Percentiles rank a stretch among this genome's conserved stretches.
phyloP scores from a whole-genome alignment of 2,888 invertebrate genomes.

The Anoplius nigerrimus region DNA sequence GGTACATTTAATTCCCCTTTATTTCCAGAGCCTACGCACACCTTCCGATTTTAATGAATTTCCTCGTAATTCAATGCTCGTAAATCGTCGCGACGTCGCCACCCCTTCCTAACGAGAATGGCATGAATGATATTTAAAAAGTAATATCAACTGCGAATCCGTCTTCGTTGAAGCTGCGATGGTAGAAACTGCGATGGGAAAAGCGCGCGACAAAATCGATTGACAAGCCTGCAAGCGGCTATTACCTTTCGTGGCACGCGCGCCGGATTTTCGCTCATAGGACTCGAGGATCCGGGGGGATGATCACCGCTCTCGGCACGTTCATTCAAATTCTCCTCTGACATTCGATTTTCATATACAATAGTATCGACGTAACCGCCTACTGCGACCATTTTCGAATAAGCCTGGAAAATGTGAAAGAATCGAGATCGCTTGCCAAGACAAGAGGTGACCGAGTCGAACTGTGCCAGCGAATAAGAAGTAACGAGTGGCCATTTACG shows the following conservation, averaged over 20 bases:
- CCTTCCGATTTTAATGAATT: constrained; percentile 60
- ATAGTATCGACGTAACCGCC: constrained; percentile 2
- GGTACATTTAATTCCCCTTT: neutral
- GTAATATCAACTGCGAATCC: constrained; percentile 36
- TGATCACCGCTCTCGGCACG: too few species aligned
- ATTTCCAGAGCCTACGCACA: constrained; percentile 1
- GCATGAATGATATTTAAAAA: constrained; percentile 34
- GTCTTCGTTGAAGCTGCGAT: too few species aligned
- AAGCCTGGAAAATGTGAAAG: too few species aligned
- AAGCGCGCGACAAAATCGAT: too few species aligned
- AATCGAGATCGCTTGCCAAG: neutral
- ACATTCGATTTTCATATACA: constrained; percentile 64
- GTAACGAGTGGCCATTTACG: constrained; percentile 51
- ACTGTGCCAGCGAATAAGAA: constrained; percentile 51
- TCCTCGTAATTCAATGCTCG: constrained; percentile 37
- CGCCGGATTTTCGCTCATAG: too few species aligned
- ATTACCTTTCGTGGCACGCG: too few species aligned
- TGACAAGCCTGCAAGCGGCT: too few species aligned
- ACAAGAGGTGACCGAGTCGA: neutral
- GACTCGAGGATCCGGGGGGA: too few species aligned
- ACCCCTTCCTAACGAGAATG: constrained; percentile 31
- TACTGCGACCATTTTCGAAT: too few species aligned
- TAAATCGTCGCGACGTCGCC: constrained; percentile 42
- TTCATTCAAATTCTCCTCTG: constrained; percentile 60
- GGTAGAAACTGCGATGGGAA: too few species aligned